Conservation (phyloP, 2,113 vertebrate species). For the Pelobates fuscus region DNA sequence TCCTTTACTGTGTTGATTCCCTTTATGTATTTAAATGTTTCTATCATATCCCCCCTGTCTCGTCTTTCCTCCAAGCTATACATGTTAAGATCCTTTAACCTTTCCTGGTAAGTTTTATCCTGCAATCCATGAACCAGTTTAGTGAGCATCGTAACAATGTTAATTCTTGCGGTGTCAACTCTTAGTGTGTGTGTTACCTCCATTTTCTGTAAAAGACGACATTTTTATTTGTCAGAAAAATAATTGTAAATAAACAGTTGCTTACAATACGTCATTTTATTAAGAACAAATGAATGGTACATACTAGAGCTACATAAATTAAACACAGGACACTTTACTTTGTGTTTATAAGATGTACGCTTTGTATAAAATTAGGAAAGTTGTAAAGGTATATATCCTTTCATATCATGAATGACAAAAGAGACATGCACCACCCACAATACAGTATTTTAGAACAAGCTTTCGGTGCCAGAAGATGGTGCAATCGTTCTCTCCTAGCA, state of each 20-base stretch:
- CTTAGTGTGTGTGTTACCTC: no score
- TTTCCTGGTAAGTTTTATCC: no score
- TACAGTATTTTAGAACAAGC: constrained; percentile 55
- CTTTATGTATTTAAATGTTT: no score
- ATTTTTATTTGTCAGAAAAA: constrained; percentile 50
- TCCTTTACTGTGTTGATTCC: no score
- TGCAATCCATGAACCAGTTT: no score
- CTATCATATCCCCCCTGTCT: no score
- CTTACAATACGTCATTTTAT: constrained; percentile 63
- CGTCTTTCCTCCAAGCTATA: no score
- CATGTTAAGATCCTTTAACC: no score
- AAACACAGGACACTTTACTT: constrained; percentile 74
- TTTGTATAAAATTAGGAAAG: constrained; percentile 72
- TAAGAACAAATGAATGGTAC: constrained; percentile 68
- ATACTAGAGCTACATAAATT: constrained; percentile 78
- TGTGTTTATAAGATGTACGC: constrained; percentile 71
- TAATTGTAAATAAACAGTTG: constrained; percentile 58
- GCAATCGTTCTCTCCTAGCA: constrained; percentile 18
- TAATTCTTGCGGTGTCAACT: no score
- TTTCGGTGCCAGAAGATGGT: constrained; percentile 58
- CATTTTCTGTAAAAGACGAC: background rate
- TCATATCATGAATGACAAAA: constrained; percentile 65
- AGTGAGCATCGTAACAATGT: no score
- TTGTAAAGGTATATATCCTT: constrained; percentile 53
- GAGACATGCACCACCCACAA: constrained; percentile 82